Percentiles rank a stretch among this genome's conserved stretches.
These are phyloP conservation scores for Gryon sp. DNA, from an alignment of 1,140 invertebrate species.

Conservation along the genomic window DNA sequence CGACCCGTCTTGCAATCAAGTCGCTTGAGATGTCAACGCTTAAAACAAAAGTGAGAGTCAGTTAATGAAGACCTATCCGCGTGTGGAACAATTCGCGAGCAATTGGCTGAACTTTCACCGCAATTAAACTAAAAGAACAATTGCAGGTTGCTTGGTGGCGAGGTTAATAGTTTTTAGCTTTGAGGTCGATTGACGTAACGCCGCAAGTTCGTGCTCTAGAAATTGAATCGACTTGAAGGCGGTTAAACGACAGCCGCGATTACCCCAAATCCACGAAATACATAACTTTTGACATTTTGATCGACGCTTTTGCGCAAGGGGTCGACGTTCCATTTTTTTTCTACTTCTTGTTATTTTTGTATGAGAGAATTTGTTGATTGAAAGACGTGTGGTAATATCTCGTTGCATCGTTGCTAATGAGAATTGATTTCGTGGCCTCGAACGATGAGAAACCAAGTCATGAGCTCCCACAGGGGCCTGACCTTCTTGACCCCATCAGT, in stretches of 20 bases:
- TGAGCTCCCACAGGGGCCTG: constrained; percentile 76
- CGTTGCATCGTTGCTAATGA: constrained; percentile 35
- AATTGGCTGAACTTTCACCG: constrained; percentile 61
- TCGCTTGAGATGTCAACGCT: neutral
- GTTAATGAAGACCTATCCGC: constrained; percentile 10
- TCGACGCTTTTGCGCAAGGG: constrained; percentile 32
- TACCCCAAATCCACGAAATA: constrained; percentile 40
- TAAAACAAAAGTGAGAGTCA: constrained; percentile 38
- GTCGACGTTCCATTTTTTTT: constrained; percentile 4
- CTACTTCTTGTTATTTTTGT: too few relatives aligned
- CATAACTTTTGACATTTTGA: constrained; percentile 55
- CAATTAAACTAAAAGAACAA: constrained; percentile 65
- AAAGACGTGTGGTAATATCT: constrained; percentile 50
- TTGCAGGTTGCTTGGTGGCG: constrained; percentile 41
- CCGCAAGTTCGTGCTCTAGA: constrained; percentile 33
- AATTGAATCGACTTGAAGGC: constrained; percentile 48
- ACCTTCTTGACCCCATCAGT: constrained; percentile 75
- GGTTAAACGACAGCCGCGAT: too few relatives aligned
- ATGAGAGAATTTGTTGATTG: too few relatives aligned
- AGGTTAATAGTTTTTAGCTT: constrained; percentile 65
- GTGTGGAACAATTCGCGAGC: constrained; percentile 23
- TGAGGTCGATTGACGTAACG: constrained; percentile 57
- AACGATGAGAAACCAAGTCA: constrained; percentile 67
- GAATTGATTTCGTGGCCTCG: constrained; percentile 73
- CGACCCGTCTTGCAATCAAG: too few relatives aligned